Evolutionary conservation across 2,888 invertebrate genomes (phyloP), one percentile per base, ranked within the genome.

Genomic region (Panzeria rudis): DNA sequence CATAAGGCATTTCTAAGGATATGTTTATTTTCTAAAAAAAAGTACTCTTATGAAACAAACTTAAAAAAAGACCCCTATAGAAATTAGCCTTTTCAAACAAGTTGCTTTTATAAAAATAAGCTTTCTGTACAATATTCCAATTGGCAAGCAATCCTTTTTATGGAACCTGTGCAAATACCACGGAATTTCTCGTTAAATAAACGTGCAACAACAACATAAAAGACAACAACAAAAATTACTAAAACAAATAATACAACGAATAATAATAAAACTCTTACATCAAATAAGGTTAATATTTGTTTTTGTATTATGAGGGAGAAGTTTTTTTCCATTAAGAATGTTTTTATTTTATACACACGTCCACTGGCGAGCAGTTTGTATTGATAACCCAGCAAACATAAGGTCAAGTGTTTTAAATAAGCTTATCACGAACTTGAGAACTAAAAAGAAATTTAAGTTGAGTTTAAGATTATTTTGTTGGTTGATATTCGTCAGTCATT

Each of bases 201-300:
- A 75, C 41, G 61, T 50, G 32, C 23, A 52, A 61, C 32, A 35
- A 68, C 38, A 38, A 38, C 11, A 61, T n/a, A n/a, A 35, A 44
- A 41, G 15, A 13, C 35, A 25, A 29, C 3, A 44, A 64, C 23
- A 20, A 23, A n/a, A 56, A 29, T 15, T 20, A 5, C 2, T 17
- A 17, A 32, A 50, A 20, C 17, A 38, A 25, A 20, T 35, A 64
- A 41, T 41, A 13, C 3, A 8, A 41, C 38, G 41, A 38, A 35
- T n/a, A 35, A 44, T 47, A 78, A 69, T 35, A 62, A 23, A 64
- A 80, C 44, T 1, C 2, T 20, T 50, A n/a, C n/a, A n/a, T n/a
- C n/a, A n/a, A n/a, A n/a, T n/a, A 8, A 56, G 61, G 73, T 75
- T 69, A 75, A 54, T 69, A 69, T 81, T 75, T 62, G n/a, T n/a